Percentiles rank a stretch among this genome's conserved stretches.
These are phyloP conservation scores for Tapera naevia DNA, from an alignment of 2,797 vertebrate species.

Conservation along the genomic window DNA sequence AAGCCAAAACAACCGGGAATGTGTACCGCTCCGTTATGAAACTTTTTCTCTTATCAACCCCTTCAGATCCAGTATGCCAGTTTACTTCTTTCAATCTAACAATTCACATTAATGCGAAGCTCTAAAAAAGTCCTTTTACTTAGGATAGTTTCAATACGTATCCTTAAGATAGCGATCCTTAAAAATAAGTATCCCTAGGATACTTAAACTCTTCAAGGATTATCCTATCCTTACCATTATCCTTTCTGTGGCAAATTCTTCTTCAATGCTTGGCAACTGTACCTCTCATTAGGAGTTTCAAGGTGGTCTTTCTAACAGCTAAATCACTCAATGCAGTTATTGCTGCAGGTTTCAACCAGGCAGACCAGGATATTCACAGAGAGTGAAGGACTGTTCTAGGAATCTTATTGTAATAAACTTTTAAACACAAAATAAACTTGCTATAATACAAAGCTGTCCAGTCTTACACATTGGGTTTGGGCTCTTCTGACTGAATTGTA, in stretches of 20 bases:
- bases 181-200: background rate
- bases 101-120: background rate
- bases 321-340: background rate
- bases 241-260: background rate
- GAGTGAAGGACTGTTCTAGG: background rate
- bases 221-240: background rate
- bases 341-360: background rate
- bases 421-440: background rate
- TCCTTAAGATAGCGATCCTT: background rate
- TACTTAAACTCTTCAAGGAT: background rate
- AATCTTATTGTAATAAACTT: background rate
- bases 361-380: background rate
- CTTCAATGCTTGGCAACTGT: background rate
- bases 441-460: background rate
- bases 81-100: background rate
- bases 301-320: background rate
- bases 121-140: background rate
- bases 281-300: background rate
- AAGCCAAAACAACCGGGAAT: rapidly evolving
- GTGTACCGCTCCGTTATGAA: background rate
- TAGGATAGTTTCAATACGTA: background rate
- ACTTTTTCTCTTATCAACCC: background rate
- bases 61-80: background rate
- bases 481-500: background rate
- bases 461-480: background rate